A percentile compares a stretch with the other conserved stretches of the same genome.
Evolutionary conservation across 2,888 invertebrate genomes (phyloP).

Genomic region (Lysandra coridon): DNA sequence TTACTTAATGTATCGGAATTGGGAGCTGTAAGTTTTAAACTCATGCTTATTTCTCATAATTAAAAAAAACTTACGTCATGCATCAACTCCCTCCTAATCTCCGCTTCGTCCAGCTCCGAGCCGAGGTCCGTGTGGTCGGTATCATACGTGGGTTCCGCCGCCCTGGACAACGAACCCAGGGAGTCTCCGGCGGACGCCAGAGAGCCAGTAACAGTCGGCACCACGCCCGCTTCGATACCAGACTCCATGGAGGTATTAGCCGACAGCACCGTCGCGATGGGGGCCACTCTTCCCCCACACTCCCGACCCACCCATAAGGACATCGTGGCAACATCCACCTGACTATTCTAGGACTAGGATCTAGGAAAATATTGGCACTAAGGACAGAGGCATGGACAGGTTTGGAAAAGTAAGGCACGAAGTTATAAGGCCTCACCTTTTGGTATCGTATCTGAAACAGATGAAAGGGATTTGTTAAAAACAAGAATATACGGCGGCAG

Average conservation of each 20-base stretch:
- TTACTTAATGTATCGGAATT: no score
- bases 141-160: constrained; percentile 84
- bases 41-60: background rate
- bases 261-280: constrained; percentile 67
- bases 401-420: constrained; percentile 63
- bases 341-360: constrained; percentile 34
- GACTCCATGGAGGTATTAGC: constrained; percentile 82
- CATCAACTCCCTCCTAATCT: constrained; percentile 86
- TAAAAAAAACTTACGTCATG: constrained; percentile 84
- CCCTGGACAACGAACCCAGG: constrained; percentile 80
- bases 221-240: constrained; percentile 84
- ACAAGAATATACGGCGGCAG: background rate
- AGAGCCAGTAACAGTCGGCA: constrained; percentile 87
- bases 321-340: constrained; percentile 72
- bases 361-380: constrained; percentile 28
- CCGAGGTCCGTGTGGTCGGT: constrained; percentile 91
- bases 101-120: constrained; percentile 89
- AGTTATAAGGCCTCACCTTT: constrained; percentile 48
- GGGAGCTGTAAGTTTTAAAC: no score
- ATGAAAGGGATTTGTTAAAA: background rate
- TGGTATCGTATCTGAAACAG: constrained; percentile 61
- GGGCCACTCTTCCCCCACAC: constrained; percentile 51
- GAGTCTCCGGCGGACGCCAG: constrained; percentile 79
- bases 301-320: constrained; percentile 77
- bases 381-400: constrained; percentile 39